phyloP scores from a whole-genome alignment of 2,797 vertebrate species.

The Anableps anableps region DNA sequence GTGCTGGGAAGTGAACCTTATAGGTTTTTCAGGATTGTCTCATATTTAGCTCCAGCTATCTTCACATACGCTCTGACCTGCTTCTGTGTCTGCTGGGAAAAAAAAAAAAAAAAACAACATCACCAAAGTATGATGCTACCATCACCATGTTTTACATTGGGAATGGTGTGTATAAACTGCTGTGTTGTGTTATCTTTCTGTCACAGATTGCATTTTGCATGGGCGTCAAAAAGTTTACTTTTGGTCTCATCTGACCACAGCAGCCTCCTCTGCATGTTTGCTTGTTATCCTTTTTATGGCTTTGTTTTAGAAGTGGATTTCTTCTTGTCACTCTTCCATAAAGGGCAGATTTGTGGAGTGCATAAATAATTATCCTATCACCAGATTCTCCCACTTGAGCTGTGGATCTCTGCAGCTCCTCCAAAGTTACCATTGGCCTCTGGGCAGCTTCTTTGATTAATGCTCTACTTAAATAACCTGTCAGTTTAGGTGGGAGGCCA shows the following conservation, averaged over 20 bases:
- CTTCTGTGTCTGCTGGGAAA: neutral
- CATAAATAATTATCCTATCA: neutral
- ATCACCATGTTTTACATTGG: neutral
- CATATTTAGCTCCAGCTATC: too few species aligned
- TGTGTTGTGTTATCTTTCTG: too few species aligned
- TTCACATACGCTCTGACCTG: neutral
- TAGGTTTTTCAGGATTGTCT: neutral
- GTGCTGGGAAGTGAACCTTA: neutral
- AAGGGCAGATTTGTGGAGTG: neutral
- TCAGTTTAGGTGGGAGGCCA: neutral
- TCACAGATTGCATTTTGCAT: neutral
- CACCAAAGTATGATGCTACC: neutral
- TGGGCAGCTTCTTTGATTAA: too few species aligned
- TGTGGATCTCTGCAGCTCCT: too few species aligned
- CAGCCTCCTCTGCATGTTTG: too few species aligned
- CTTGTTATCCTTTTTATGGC: too few species aligned
- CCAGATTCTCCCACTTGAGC: neutral
- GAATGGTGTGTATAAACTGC: neutral
- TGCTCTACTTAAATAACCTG: neutral
- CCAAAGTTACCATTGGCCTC: too few species aligned
- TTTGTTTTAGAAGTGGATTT: neutral
- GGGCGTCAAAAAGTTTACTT: too few species aligned
- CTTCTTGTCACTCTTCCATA: neutral
- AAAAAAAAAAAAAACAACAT: too few species aligned
- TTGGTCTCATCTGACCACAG: too few species aligned